phyloP scores from a whole-genome alignment of 2,113 vertebrate species.

The Pluvialis apricaria region DNA sequence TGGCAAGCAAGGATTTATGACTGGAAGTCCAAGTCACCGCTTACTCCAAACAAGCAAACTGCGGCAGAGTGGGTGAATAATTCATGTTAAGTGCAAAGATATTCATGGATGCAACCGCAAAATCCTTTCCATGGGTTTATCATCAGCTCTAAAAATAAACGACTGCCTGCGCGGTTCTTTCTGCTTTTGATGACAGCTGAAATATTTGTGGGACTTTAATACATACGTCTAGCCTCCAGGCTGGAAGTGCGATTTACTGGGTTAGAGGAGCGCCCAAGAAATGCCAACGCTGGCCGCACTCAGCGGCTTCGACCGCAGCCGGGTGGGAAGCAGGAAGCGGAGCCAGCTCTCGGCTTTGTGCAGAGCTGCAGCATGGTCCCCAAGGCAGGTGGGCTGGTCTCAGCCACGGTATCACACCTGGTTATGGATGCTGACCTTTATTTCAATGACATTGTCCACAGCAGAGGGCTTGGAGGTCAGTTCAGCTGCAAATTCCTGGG shows the following conservation, averaged over 20 bases:
- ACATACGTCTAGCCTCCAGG: not conserved
- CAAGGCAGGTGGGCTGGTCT: accelerated
- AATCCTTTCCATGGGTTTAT: not conserved
- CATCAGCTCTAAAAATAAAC: conserved; percentile 22
- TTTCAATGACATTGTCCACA: not conserved
- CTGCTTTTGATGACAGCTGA: not conserved
- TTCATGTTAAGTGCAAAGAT: not conserved
- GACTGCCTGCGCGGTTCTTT: not conserved
- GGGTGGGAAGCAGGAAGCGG: not conserved
- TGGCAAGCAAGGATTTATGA: not conserved
- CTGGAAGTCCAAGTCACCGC: not conserved
- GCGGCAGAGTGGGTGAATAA: not conserved
- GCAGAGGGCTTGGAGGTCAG: not conserved
- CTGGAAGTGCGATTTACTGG: not conserved
- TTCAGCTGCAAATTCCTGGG: not conserved
- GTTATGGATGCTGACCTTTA: not conserved
- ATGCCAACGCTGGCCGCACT: accelerated
- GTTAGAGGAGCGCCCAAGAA: not conserved
- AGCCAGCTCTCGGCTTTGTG: not conserved
- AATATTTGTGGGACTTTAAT: not conserved
- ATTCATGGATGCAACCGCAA: not conserved
- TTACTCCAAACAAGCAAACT: not conserved
- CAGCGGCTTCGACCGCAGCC: accelerated
- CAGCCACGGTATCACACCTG: not conserved
- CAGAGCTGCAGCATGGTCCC: not conserved